phyloP scores from a whole-genome alignment of 2,888 invertebrate species.

The Loripinus fragilis region DNA sequence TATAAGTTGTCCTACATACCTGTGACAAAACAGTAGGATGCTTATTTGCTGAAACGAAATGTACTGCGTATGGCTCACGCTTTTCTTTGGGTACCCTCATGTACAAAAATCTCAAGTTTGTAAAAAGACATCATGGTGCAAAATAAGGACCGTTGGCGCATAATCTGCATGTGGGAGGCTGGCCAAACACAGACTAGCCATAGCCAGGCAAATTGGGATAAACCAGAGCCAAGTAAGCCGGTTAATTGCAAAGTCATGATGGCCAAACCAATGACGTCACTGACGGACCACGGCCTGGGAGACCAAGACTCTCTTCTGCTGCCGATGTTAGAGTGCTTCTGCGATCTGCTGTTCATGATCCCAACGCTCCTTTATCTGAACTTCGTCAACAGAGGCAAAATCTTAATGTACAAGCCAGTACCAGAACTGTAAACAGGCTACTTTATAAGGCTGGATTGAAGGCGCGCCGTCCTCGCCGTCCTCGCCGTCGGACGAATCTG shows the following conservation, averaged over 20 bases:
- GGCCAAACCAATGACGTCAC: slow-evolving; percentile 4
- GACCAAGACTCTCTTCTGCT: not conserved
- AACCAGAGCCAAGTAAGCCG: slow-evolving; percentile 6
- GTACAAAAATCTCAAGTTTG: not conserved
- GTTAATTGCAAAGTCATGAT: not conserved
- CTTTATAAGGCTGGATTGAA: not conserved
- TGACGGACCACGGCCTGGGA: slow-evolving; percentile 5
- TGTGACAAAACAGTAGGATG: not conserved
- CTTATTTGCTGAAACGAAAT: not conserved
- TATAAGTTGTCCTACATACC: not conserved
- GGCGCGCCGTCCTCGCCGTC: no score
- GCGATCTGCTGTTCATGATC: not conserved
- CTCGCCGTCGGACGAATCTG: not conserved
- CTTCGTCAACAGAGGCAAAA: not conserved
- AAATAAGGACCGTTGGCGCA: not conserved
- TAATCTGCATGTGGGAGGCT: slow-evolving; percentile 6
- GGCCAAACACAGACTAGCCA: not conserved
- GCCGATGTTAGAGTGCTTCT: not conserved
- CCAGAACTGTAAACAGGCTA: slow-evolving; percentile 11
- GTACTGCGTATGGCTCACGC: not conserved
- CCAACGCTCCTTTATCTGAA: not conserved
- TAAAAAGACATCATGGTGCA: not conserved
- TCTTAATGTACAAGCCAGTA: not conserved
- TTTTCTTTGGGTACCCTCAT: not conserved
- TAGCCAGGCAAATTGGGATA: not conserved